A percentile compares a stretch with the other conserved stretches of the same genome.
Conservation (phyloP, 2,888 invertebrate genomes). For the Antheraea yamamai region DNA sequence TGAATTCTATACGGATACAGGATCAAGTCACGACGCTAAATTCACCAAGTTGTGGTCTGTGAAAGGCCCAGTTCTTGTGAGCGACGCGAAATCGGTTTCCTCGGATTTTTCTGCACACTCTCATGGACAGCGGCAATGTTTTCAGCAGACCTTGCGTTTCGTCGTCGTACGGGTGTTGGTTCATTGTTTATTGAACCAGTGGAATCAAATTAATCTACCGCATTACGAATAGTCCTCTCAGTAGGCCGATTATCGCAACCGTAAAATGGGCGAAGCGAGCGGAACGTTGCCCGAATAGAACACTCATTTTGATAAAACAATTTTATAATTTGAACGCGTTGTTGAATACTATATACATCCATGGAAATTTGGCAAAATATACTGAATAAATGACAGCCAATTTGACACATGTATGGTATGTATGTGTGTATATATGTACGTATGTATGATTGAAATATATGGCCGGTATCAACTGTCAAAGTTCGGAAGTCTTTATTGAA, state of each 20-base stretch:
- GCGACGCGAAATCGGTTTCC: conserved; percentile 44
- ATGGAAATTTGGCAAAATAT: too few species aligned
- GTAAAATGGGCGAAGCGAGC: not conserved
- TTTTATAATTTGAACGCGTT: not conserved
- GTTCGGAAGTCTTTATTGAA: too few species aligned
- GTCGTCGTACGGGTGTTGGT: conserved; percentile 36
- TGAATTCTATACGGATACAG: too few species aligned
- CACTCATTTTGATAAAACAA: too few species aligned
- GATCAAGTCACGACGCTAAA: too few species aligned
- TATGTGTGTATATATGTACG: too few species aligned
- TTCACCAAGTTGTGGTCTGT: too few species aligned
- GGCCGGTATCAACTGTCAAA: too few species aligned
- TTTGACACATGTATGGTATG: too few species aligned
- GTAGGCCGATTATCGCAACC: not conserved
- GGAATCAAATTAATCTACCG: conserved; percentile 33
- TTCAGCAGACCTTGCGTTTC: conserved; percentile 39
- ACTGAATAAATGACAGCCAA: too few species aligned
- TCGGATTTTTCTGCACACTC: conserved; percentile 35
- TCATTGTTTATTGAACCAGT: conserved; percentile 36
- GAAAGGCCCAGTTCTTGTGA: conserved; percentile 16
- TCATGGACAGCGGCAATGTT: conserved; percentile 38
- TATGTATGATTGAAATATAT: too few species aligned
- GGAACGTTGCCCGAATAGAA: not conserved
- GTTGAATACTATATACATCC: not conserved
- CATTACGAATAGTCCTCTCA: not conserved